Evolutionary conservation across 1,140 invertebrate genomes (phyloP).

Genomic region (Myzus persicae): DNA sequence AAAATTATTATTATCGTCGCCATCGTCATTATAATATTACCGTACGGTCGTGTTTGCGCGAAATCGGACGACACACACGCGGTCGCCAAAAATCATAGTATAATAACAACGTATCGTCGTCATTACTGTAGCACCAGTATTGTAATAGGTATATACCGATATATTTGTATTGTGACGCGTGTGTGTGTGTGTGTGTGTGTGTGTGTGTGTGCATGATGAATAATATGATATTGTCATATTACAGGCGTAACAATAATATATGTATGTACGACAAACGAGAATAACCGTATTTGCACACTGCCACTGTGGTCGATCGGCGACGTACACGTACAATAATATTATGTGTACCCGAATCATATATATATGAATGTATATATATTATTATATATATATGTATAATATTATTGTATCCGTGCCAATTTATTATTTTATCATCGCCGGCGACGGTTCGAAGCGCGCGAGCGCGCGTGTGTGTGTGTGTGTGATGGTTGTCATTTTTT

Average conservation of each 20-base stretch:
- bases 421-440: not conserved
- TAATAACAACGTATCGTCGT: too few species aligned
- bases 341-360: too few species aligned
- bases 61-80: not conserved
- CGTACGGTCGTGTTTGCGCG: not conserved
- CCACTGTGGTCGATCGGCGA: not conserved
- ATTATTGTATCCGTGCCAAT: not conserved
- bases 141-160: too few species aligned
- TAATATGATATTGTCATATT: too few species aligned
- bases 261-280: not conserved
- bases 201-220: too few species aligned
- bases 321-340: not conserved
- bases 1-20: too few species aligned
- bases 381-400: not conserved
- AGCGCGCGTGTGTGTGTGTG: too few species aligned
- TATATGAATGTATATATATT: too few species aligned
- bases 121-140: too few species aligned
- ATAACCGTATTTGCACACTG: not conserved
- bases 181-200: too few species aligned
- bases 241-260: not conserved
- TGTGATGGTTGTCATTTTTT: conserved; percentile 1
- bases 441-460: not conserved
- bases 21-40: not conserved
- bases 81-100: not conserved
- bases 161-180: not conserved